These are phyloP conservation scores for Arctopsyche grandis DNA, from an alignment of 1,140 invertebrate genomes.

Conservation along the genomic window DNA sequence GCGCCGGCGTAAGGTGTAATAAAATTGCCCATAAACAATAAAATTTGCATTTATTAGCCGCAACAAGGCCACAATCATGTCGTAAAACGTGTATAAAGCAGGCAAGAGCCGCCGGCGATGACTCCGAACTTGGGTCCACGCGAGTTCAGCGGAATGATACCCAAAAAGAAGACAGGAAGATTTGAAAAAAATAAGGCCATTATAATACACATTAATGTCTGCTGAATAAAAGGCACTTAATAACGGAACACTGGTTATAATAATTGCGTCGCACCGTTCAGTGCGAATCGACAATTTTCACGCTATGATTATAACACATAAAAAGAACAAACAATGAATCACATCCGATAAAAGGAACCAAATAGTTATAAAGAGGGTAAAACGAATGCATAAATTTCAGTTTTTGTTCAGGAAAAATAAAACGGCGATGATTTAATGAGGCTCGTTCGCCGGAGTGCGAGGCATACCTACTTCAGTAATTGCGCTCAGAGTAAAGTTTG, in stretches of 20 bases:
- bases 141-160: neutral
- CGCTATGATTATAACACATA: neutral
- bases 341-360: neutral
- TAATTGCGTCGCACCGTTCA: too few relatives aligned
- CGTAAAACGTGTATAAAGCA: constrained; percentile 45
- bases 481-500: neutral
- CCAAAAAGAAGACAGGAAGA: neutral
- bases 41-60: constrained; percentile 55
- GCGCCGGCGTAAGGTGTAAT: constrained; percentile 43
- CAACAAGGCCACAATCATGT: constrained; percentile 48
- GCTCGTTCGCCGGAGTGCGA: neutral
- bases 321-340: too few relatives aligned
- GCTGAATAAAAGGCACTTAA: neutral
- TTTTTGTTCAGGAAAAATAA: neutral
- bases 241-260: neutral
- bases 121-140: neutral
- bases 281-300: neutral
- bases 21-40: constrained; percentile 53
- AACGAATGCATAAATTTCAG: neutral
- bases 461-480: neutral
- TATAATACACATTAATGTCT: neutral
- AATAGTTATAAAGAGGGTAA: neutral
- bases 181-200: neutral
- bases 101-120: neutral
- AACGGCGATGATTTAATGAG: constrained; percentile 20